Conservation (phyloP, 1,140 invertebrate genomes). For the Radopholus similis region DNA sequence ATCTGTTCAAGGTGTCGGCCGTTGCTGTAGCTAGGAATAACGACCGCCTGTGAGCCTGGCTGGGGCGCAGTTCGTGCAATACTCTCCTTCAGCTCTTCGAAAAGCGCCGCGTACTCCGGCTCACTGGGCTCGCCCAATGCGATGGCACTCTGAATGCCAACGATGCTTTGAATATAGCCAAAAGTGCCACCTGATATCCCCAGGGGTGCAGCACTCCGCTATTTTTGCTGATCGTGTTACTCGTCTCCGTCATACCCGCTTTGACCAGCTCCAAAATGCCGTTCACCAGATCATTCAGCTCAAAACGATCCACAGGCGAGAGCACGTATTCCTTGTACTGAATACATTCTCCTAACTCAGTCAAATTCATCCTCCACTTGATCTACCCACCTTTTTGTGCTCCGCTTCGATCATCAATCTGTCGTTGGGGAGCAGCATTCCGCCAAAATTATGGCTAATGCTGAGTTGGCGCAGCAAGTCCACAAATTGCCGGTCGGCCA, state of each 20-base stretch:
- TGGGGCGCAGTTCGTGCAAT: neutral
- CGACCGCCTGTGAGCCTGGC: conserved; percentile 21
- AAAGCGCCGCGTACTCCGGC: conserved; percentile 35
- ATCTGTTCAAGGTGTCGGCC: conserved; percentile 12
- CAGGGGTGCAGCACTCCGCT: conserved; percentile 15
- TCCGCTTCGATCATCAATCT: no score
- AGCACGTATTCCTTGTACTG: conserved; percentile 22
- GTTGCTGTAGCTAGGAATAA: conserved; percentile 35
- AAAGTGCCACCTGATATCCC: conserved; percentile 23
- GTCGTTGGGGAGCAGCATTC: no score
- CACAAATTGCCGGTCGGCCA: conserved; percentile 24
- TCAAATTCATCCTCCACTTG: no score
- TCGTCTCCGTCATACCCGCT: neutral
- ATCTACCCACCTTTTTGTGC: neutral
- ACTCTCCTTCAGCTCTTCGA: conserved; percentile 37
- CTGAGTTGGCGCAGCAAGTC: conserved; percentile 26
- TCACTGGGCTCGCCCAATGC: conserved; percentile 37
- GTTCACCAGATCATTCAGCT: conserved; percentile 14
- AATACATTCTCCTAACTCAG: no score
- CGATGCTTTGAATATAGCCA: neutral
- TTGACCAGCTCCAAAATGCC: conserved; percentile 9
- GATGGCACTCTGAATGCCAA: conserved; percentile 25
- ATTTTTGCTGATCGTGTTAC: neutral
- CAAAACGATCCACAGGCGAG: conserved; percentile 24
- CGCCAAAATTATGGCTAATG: conserved; percentile 20